Evolutionary conservation across 2,797 vertebrate species (phyloP).

Genomic region (Darevskia nairensis): DNA sequence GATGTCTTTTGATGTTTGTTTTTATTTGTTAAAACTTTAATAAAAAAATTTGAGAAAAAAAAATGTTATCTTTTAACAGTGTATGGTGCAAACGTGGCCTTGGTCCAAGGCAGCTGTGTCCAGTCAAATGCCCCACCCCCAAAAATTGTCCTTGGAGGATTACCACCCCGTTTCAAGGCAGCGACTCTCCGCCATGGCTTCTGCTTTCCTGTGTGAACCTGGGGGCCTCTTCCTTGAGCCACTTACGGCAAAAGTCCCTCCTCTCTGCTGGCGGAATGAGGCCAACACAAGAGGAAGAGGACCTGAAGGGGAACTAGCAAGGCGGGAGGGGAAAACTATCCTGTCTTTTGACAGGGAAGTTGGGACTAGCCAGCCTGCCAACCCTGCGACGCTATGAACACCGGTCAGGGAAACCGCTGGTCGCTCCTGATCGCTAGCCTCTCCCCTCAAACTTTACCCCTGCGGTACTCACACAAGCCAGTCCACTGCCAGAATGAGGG

Average conservation of each 20-base stretch:
- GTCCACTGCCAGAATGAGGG: slow-evolving; percentile 91
- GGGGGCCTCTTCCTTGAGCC: not conserved
- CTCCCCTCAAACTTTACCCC: not conserved
- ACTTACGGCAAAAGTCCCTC: not conserved
- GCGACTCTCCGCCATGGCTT: not conserved
- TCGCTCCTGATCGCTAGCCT: too few relatives aligned
- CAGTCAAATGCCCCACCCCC: too few relatives aligned
- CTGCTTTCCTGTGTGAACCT: not conserved
- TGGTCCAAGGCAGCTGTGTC: not conserved
- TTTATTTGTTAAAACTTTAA: too few relatives aligned
- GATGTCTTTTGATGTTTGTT: too few relatives aligned
- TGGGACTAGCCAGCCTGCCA: not conserved
- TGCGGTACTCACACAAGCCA: slow-evolving; percentile 90
- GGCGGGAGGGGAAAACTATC: too few relatives aligned
- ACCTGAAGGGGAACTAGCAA: not conserved
- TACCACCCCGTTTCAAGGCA: not conserved
- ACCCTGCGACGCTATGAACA: not conserved
- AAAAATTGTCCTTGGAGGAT: not conserved
- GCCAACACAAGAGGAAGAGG: not conserved
- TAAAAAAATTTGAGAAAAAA: too few relatives aligned
- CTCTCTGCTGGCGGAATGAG: rapidly evolving
- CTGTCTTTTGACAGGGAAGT: not conserved
- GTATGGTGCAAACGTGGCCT: not conserved
- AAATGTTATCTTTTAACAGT: too few relatives aligned
- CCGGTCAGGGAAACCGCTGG: not conserved